phyloP scores from a whole-genome alignment of 2,113 vertebrate genomes.

The Lepus americanus region DNA sequence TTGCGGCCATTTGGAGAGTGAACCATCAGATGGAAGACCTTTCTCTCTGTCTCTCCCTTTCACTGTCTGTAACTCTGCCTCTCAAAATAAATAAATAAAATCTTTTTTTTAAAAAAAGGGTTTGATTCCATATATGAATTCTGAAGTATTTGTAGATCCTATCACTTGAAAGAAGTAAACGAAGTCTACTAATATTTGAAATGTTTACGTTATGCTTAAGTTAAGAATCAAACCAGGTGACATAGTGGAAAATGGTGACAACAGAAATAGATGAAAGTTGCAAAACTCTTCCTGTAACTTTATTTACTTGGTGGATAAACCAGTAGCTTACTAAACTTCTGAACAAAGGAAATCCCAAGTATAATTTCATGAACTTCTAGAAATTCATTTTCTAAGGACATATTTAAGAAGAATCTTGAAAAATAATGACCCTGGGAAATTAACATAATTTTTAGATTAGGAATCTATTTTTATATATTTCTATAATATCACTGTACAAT shows the following conservation, averaged over 20 bases:
- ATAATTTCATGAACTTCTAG: slow-evolving; percentile 69
- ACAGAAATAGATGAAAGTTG: slow-evolving; percentile 73
- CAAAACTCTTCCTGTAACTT: slow-evolving; percentile 75
- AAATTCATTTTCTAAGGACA: slow-evolving; percentile 77
- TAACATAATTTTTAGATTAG: slow-evolving; percentile 78
- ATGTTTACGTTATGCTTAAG: slow-evolving; percentile 51
- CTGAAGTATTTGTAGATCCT: slow-evolving; percentile 49
- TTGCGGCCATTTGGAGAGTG: too few species aligned
- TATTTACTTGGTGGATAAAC: slow-evolving; percentile 83
- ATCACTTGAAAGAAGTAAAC: not conserved
- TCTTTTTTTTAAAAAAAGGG: not conserved
- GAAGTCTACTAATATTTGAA: not conserved
- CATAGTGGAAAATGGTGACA: slow-evolving; percentile 56
- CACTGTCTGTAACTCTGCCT: too few species aligned
- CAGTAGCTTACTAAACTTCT: slow-evolving; percentile 65
- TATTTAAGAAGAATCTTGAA: slow-evolving; percentile 76
- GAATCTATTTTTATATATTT: slow-evolving; percentile 66
- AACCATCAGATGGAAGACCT: too few species aligned
- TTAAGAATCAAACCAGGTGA: not conserved
- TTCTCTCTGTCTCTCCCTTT: too few species aligned
- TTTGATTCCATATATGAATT: not conserved
- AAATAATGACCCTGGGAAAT: slow-evolving; percentile 76
- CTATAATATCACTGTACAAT: slow-evolving; percentile 74
- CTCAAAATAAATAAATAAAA: too few species aligned
- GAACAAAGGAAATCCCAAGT: slow-evolving; percentile 75